Percentiles rank a stretch among this genome's conserved stretches.
phyloP scores from a whole-genome alignment of 92 coral and sea anemone species.

The Pocillopora meandrina region DNA sequence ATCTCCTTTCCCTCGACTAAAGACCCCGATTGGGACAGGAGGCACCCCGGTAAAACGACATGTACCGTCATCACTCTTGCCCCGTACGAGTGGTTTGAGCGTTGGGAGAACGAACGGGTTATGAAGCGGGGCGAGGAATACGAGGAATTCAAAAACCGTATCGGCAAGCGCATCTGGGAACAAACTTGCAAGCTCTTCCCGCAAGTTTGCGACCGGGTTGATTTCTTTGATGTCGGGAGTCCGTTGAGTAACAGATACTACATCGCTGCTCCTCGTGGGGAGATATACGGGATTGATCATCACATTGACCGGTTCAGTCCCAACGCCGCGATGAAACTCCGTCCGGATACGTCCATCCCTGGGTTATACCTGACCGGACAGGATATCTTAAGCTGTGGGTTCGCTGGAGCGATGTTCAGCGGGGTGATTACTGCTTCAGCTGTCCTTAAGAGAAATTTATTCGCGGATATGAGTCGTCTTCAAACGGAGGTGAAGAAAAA shows the following conservation, averaged over 20 bases:
- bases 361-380: constrained; percentile 91
- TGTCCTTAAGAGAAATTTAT: constrained; percentile 73
- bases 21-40: constrained; percentile 94
- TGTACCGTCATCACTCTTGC: constrained; percentile 80
- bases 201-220: constrained; percentile 77
- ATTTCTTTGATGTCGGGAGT: constrained; percentile 89
- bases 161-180: constrained; percentile 93
- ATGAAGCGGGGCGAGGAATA: constrained; percentile 96
- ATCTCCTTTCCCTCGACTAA: constrained; percentile 95
- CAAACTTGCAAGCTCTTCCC: constrained; percentile 86
- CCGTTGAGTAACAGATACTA: constrained; percentile 88
- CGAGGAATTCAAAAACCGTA: constrained; percentile 84
- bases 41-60: constrained; percentile 83
- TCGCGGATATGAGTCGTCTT: constrained; percentile 66
- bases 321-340: constrained; percentile 71
- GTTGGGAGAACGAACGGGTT: constrained; percentile 86
- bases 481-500: constrained; percentile 39
- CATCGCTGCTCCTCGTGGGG: constrained; percentile 90
- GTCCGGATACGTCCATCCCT: constrained; percentile 84
- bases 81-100: constrained; percentile 89
- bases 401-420: constrained; percentile 83
- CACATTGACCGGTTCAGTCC: constrained; percentile 84
- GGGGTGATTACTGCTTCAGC: constrained; percentile 83
- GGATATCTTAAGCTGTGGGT: constrained; percentile 84
- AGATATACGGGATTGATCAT: constrained; percentile 93